phyloP scores from a whole-genome alignment of 1,140 invertebrate genomes.

The Andricus grossulariae region DNA sequence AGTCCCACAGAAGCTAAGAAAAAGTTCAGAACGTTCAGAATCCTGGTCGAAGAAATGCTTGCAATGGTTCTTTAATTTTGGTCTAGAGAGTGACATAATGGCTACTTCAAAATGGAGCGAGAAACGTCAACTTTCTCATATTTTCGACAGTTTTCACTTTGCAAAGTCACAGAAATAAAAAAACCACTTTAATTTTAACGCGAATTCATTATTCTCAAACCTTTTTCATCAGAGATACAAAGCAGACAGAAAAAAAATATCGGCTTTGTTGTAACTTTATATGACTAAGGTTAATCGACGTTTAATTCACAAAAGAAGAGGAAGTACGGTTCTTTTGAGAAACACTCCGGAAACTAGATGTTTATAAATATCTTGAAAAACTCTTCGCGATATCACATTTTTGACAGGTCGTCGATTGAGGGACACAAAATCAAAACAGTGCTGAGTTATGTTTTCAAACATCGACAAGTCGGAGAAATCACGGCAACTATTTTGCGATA shows the following conservation, averaged over 20 bases:
- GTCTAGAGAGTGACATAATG: constrained; percentile 11
- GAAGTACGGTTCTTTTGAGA: not conserved
- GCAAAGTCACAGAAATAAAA: not conserved
- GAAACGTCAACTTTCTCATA: constrained; percentile 4
- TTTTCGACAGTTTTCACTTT: not conserved
- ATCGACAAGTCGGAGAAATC: not conserved
- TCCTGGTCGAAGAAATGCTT: not conserved
- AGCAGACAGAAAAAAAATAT: not conserved
- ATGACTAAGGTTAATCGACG: not conserved
- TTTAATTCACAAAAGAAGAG: constrained; percentile 4
- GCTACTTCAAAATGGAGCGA: constrained; percentile 29
- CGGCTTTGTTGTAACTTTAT: not conserved
- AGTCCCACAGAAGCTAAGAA: no score
- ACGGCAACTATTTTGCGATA: not conserved
- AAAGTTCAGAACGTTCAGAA: not conserved
- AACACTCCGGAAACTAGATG: not conserved
- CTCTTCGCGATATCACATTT: not conserved
- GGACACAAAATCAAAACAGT: constrained; percentile 11
- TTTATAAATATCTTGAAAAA: not conserved
- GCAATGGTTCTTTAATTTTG: constrained; percentile 20
- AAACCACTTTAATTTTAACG: not conserved
- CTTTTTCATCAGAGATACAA: not conserved
- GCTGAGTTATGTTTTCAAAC: constrained; percentile 18
- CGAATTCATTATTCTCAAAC: not conserved
- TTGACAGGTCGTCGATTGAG: not conserved